Conservation (phyloP, 2,113 vertebrate genomes). For the Dissostichus mawsoni region DNA sequence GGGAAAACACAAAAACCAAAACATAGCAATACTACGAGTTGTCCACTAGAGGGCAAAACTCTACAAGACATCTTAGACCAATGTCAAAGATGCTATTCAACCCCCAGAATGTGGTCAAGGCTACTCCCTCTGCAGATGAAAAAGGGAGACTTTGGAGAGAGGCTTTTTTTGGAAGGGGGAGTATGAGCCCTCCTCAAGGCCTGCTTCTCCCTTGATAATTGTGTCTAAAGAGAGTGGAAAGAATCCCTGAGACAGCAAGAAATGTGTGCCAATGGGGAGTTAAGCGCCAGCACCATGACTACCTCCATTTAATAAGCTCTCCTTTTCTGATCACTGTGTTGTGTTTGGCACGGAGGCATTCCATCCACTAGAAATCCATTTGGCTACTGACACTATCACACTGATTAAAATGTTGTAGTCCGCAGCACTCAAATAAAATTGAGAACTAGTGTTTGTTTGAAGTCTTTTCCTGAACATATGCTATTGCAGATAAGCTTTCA, state of each 20-base stretch:
- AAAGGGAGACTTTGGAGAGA: conserved; percentile 61
- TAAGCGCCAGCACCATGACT: conserved; percentile 65
- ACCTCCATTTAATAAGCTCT: conserved; percentile 69
- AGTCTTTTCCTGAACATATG: conserved; percentile 9
- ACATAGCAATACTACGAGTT: conserved; percentile 6
- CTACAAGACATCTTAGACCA: conserved; percentile 43
- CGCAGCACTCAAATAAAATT: conserved; percentile 34
- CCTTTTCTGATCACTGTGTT: conserved; percentile 65
- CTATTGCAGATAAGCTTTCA: conserved; percentile 32
- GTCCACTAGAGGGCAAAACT: conserved; percentile 73
- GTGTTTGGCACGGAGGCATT: conserved; percentile 63
- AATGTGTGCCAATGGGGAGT: conserved; percentile 73
- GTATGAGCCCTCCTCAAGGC: conserved; percentile 66
- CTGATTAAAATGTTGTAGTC: conserved; percentile 60
- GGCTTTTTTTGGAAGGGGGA: conserved; percentile 52
- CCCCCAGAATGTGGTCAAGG: conserved; percentile 76
- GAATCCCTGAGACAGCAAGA: conserved; percentile 80
- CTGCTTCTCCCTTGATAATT: conserved; percentile 75
- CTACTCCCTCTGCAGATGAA: conserved; percentile 80
- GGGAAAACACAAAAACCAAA: background rate
- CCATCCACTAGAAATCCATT: conserved; percentile 64
- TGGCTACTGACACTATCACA: conserved; percentile 57
- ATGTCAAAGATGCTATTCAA: conserved; percentile 68
- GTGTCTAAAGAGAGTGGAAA: conserved; percentile 79
- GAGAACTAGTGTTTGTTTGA: conserved; percentile 39